phyloP scores from a whole-genome alignment of 2,888 invertebrate species.

The Diarsia brunnea region DNA sequence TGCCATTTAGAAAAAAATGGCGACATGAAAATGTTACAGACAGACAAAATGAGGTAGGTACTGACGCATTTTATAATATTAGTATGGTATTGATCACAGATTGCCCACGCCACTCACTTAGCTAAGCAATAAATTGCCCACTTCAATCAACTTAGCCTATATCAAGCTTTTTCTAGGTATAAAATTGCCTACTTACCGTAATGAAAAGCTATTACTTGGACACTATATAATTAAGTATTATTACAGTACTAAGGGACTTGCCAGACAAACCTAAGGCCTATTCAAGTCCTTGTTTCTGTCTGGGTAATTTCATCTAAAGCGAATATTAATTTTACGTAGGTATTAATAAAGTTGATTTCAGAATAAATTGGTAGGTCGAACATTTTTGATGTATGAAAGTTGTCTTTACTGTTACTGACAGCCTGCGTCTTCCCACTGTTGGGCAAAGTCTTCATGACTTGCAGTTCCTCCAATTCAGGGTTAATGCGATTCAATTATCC shows the following conservation, averaged over 20 bases:
- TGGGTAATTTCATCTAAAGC: background rate
- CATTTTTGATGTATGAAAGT: too few relatives aligned
- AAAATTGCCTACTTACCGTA: slow-evolving; percentile 18
- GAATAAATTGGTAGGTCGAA: too few relatives aligned
- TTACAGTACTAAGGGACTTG: background rate
- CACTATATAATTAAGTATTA: background rate
- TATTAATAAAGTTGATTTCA: background rate
- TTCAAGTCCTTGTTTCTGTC: background rate
- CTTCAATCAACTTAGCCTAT: background rate
- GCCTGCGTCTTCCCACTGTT: background rate
- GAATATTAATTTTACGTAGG: background rate
- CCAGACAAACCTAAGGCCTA: background rate
- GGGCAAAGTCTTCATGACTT: background rate
- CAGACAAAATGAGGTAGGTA: background rate
- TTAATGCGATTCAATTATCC: background rate
- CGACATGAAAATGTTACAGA: background rate
- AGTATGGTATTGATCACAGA: background rate
- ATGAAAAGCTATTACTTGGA: slow-evolving; percentile 2
- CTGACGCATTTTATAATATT: background rate
- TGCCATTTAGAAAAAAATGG: too few relatives aligned
- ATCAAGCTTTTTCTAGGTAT: background rate
- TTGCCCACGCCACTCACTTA: background rate
- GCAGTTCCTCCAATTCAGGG: background rate
- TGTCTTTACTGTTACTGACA: background rate
- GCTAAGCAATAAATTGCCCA: slow-evolving; percentile 6